Evolutionary conservation across 2,113 vertebrate species (phyloP).

Genomic region (Planiliza haematocheilus): DNA sequence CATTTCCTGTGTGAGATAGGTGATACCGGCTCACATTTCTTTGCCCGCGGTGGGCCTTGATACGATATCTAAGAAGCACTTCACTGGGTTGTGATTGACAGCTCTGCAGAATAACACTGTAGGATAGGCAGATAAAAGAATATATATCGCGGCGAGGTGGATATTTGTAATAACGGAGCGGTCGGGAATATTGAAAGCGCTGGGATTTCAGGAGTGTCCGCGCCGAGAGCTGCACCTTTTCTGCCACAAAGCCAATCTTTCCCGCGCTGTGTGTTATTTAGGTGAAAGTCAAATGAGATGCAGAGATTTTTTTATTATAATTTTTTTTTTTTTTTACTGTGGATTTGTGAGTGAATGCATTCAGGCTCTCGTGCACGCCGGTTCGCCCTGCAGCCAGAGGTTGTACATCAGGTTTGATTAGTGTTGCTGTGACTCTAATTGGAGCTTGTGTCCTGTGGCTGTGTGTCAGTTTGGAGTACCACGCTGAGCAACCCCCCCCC

Average conservation of each 20-base stretch:
- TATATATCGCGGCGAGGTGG: slow-evolving; percentile 52
- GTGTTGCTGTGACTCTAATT: slow-evolving; percentile 73
- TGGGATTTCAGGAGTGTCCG: slow-evolving; percentile 61
- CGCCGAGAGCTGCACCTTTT: too few relatives aligned
- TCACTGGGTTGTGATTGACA: slow-evolving; percentile 70
- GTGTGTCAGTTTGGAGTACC: slow-evolving; percentile 64
- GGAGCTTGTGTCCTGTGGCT: slow-evolving; percentile 70
- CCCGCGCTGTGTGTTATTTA: not conserved
- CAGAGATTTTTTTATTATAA: not conserved
- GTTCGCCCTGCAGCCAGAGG: slow-evolving; percentile 54
- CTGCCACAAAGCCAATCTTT: not conserved
- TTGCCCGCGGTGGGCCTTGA: slow-evolving; percentile 51
- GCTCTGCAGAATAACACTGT: slow-evolving; percentile 43
- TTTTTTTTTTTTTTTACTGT: slow-evolving; percentile 10
- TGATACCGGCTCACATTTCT: slow-evolving; percentile 38
- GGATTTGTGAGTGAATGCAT: slow-evolving; percentile 33
- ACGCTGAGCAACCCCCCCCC: slow-evolving; percentile 55
- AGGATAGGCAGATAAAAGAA: slow-evolving; percentile 63
- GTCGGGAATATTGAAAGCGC: slow-evolving; percentile 63
- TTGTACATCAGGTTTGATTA: slow-evolving; percentile 79
- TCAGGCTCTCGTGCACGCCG: not conserved
- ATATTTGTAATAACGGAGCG: slow-evolving; percentile 66
- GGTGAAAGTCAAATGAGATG: slow-evolving; percentile 9
- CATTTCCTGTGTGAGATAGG: slow-evolving; percentile 63
- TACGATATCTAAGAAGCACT: slow-evolving; percentile 65